Conservation (phyloP, 2,797 vertebrate species). For the Botia almorhae region DNA sequence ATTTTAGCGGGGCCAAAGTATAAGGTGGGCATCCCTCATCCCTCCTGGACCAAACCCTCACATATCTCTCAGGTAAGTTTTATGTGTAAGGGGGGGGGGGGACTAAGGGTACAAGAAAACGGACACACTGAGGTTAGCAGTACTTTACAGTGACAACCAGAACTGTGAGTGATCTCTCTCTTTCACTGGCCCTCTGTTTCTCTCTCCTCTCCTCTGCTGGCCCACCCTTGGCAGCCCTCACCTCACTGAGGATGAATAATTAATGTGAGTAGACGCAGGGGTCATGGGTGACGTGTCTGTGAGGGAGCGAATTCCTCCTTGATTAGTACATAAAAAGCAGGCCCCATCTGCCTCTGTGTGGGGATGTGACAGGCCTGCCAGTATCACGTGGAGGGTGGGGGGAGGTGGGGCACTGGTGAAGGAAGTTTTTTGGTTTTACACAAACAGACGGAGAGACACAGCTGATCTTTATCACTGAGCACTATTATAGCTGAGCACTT, state of each 20-base stretch:
- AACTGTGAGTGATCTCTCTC: slow-evolving; percentile 54
- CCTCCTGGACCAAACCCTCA: not conserved
- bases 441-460: slow-evolving; percentile 65
- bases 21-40: not conserved
- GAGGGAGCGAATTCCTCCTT: slow-evolving; percentile 83
- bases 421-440: slow-evolving; percentile 51
- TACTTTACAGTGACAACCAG: slow-evolving; percentile 60
- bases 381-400: slow-evolving; percentile 50
- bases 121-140: slow-evolving; percentile 62
- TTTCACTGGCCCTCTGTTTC: slow-evolving; percentile 49
- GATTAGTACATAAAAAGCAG: slow-evolving; percentile 82
- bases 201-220: slow-evolving; percentile 45
- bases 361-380: slow-evolving; percentile 76
- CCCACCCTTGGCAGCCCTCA: slow-evolving; percentile 73
- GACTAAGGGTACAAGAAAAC: slow-evolving; percentile 52
- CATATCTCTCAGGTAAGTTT: slow-evolving; percentile 31
- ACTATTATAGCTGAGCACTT: too few species aligned
- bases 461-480: too few species aligned
- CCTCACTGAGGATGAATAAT: slow-evolving; percentile 81
- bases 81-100: slow-evolving; percentile 42
- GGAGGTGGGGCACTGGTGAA: slow-evolving; percentile 44
- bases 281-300: slow-evolving; percentile 81
- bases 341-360: slow-evolving; percentile 77
- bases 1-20: not conserved
- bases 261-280: slow-evolving; percentile 77